Evolutionary conservation across 2,888 invertebrate species (phyloP), one percentile per base, ranked within the genome.

Genomic region (Monopis laevigella): DNA sequence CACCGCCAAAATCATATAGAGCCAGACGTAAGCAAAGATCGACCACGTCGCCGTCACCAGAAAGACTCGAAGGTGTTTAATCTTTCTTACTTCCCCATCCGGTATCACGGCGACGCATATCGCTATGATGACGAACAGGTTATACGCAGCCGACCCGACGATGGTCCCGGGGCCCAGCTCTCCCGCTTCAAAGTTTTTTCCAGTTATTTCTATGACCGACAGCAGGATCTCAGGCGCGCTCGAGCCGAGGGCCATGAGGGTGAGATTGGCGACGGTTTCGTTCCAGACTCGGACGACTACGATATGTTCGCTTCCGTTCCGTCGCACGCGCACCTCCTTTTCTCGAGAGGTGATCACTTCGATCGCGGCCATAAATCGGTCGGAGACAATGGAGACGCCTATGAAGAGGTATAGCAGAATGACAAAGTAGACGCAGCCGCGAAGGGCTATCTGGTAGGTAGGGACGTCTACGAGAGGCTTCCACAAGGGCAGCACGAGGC

Each of bases 261-360:
- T 99, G 52, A 99, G 81, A 75, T 99, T 99, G 48, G 98, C 98
- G 30, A 99, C 98, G 2, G 99, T 98, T 69, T 98, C 98, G 73
- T 99, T 99, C 99, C 99, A 99, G 44, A 99, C 92, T 44, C 98
- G 85, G 11, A 99, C 98, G 39, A 90, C 90, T 30, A 98, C 84
- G 52, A 93, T 91, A 59, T 96, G 93, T 46, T 94, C 93, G 46
- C 94, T 93, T 57, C 92, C 92, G 48, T 92, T 88, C 50, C 92
- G 90, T 58, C 93, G 92, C 45, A 99, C 90, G 55, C 90, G 88
- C 58, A 99, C 90, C 69, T 96, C 95, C 56, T 94, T 92, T 69
- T 99, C 98, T 66, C 96, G 91, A 1, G 98, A 97, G 40, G 98
- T 99, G 67, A 99, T 99, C 51, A 96, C 97, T 84, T 99, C 99